Evolutionary conservation across 2,888 invertebrate species (phyloP), one percentile per base, ranked within the genome.

Genomic region (Synergus itoensis): DNA sequence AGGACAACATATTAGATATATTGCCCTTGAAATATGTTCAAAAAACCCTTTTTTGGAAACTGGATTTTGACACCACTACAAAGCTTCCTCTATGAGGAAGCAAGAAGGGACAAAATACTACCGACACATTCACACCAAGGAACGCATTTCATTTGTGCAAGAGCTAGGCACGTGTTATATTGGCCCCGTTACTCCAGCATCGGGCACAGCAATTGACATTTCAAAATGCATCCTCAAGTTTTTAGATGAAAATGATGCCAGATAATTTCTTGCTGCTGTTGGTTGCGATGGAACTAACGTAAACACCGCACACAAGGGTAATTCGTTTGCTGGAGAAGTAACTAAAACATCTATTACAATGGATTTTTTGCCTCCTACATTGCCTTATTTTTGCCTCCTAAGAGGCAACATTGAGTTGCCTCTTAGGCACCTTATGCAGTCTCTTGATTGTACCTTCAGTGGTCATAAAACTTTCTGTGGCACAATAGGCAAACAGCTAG

Each of bases 331-430:
- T 81, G 18, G 76, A 77, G 67, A 3, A 9, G 64, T 45, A 63
- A 69, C 4, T 81, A 7, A n/a, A 73, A 7, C 48, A 69, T 45
- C 41, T 77, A 16, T 11, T 81, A n/a, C 77, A 81, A 16, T 65
- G 79, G 76, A 28, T 77, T 75, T 45, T 77, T 40, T 79, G 77
- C 41, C 79, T 77, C 36, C 65, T 78, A n/a, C n/a, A n/a, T n/a
- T n/a, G n/a, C n/a, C n/a, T n/a, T n/a, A n/a, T n/a, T n/a, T n/a
- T n/a, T n/a, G n/a, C n/a, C n/a, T n/a, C n/a, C n/a, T n/a, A n/a
- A n/a, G n/a, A n/a, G n/a, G n/a, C n/a, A n/a, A n/a, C 16, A 78
- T 76, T 43, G 76, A 80, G 53, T 41, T 78, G 14, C 21, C 67
- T 43, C 77, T 80, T 18, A 43, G 77, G 18, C 62, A 76, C 76